Conservation (phyloP, 2,797 vertebrate genomes). For the Gymnothorax javanicus region DNA sequence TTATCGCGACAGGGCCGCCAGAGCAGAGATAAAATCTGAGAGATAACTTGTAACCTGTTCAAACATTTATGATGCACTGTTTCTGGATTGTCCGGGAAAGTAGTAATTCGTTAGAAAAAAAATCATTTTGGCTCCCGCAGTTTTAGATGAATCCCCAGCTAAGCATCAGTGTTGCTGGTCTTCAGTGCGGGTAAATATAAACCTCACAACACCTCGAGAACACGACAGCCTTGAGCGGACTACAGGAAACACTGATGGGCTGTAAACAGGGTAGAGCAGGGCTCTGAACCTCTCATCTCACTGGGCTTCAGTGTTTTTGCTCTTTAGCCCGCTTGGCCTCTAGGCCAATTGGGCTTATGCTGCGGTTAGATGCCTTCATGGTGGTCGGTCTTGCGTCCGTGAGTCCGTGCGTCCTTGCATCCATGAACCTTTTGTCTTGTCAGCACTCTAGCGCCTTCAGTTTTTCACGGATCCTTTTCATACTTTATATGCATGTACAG, state of each 20-base stretch:
- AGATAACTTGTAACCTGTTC: conserved; percentile 54
- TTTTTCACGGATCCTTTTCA: too few species aligned
- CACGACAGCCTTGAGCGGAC: conserved; percentile 37
- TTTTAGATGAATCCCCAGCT: conserved; percentile 21
- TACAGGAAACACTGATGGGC: conserved; percentile 29
- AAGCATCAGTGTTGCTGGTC: conserved; percentile 19
- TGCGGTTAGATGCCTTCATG: too few species aligned
- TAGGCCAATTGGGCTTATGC: too few species aligned
- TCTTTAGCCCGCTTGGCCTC: too few species aligned
- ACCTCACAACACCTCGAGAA: conserved; percentile 53
- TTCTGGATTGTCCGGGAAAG: conserved; percentile 49
- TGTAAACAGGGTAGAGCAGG: background rate
- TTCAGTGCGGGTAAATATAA: conserved; percentile 51
- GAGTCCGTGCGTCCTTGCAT: too few species aligned
- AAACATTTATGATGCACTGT: conserved; percentile 44
- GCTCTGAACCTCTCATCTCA: too few species aligned
- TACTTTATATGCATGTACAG: too few species aligned
- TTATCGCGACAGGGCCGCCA: background rate
- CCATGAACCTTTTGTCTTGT: too few species aligned
- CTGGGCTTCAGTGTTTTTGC: too few species aligned
- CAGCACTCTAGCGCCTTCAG: too few species aligned
- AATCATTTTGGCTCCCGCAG: conserved; percentile 58
- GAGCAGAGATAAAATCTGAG: conserved; percentile 32
- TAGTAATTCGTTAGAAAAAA: conserved; percentile 56
- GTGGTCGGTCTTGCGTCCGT: too few species aligned